A percentile compares a stretch with the other conserved stretches of the same genome.
Conservation (phyloP, 2,797 vertebrate species). For the Pseudomugil tenellus region DNA sequence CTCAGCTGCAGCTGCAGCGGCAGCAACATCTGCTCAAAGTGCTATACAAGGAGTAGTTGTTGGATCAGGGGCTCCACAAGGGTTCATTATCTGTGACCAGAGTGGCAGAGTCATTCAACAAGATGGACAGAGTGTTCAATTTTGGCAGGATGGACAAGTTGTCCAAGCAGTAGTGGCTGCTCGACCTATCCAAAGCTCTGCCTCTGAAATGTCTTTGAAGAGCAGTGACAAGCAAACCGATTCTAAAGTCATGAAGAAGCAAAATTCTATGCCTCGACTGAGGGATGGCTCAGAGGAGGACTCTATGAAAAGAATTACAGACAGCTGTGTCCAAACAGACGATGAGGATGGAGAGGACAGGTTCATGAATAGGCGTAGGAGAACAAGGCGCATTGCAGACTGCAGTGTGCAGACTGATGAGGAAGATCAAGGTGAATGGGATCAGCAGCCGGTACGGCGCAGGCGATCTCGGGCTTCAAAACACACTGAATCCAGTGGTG, state of each 20-base stretch:
- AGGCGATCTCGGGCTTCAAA: constrained; percentile 90
- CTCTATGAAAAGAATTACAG: constrained; percentile 87
- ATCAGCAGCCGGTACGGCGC: constrained; percentile 92
- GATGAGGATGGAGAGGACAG: constrained; percentile 95
- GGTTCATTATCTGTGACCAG: constrained; percentile 88
- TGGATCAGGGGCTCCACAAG: constrained; percentile 79
- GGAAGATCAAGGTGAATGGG: constrained; percentile 96
- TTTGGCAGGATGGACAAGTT: constrained; percentile 89
- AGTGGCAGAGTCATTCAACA: constrained; percentile 86
- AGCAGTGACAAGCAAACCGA: constrained; percentile 89
- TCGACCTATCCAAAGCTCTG: constrained; percentile 92
- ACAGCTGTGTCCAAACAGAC: constrained; percentile 97
- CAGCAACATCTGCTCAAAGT: constrained; percentile 90
- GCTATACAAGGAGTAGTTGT: constrained; percentile 88
- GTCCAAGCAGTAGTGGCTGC: constrained; percentile 85
- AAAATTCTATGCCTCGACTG: constrained; percentile 96
- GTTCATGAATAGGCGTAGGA: constrained; percentile 90
- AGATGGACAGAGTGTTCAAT: constrained; percentile 92
- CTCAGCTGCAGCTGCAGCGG: constrained; percentile 87
- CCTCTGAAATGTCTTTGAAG: constrained; percentile 95
- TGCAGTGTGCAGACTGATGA: constrained; percentile 98
- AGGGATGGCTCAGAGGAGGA: constrained; percentile 91
- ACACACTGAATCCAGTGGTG: constrained; percentile 87
- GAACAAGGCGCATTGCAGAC: constrained; percentile 91
- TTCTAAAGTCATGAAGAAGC: constrained; percentile 90